phyloP scores from a whole-genome alignment of 2,888 invertebrate genomes.

The Margaritifera margaritifera region DNA sequence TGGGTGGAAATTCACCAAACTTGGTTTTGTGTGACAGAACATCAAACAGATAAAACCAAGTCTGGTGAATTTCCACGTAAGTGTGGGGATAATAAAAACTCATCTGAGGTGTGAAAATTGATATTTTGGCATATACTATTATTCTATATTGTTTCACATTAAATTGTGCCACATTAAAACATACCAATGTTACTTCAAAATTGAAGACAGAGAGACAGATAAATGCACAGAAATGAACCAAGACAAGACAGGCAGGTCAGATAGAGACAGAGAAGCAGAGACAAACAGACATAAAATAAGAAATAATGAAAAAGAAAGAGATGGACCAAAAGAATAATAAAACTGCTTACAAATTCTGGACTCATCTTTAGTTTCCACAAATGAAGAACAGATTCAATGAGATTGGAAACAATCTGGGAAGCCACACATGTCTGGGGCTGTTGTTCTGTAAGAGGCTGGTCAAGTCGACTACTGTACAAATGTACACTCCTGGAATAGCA shows the following conservation, averaged over 20 bases:
- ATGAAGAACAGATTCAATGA: slow-evolving; percentile 86
- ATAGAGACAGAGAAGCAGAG: no score
- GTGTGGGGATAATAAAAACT: no score
- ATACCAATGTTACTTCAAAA: no score
- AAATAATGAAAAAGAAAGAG: slow-evolving; percentile 76
- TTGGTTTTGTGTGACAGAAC: no score
- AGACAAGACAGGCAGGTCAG: no score
- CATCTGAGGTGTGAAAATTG: no score
- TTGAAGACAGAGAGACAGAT: no score
- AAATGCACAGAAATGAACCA: no score
- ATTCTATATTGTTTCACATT: no score
- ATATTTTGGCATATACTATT: no score
- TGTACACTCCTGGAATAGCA: slow-evolving; percentile 55
- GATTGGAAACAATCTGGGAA: slow-evolving; percentile 86
- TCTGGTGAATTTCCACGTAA: neutral
- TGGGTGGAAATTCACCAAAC: no score
- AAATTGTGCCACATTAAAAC: no score
- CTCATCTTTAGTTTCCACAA: slow-evolving; percentile 85
- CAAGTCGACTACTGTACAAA: slow-evolving; percentile 62
- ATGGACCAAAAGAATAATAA: neutral
- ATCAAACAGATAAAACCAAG: neutral
- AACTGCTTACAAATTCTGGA: slow-evolving; percentile 82
- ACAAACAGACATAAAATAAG: slow-evolving; percentile 71
- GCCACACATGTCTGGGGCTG: slow-evolving; percentile 46
- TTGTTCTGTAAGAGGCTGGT: slow-evolving; percentile 41